Base-by-base conservation (phyloP, 2,797 vertebrate species). In the Squalus acanthias region DNA sequence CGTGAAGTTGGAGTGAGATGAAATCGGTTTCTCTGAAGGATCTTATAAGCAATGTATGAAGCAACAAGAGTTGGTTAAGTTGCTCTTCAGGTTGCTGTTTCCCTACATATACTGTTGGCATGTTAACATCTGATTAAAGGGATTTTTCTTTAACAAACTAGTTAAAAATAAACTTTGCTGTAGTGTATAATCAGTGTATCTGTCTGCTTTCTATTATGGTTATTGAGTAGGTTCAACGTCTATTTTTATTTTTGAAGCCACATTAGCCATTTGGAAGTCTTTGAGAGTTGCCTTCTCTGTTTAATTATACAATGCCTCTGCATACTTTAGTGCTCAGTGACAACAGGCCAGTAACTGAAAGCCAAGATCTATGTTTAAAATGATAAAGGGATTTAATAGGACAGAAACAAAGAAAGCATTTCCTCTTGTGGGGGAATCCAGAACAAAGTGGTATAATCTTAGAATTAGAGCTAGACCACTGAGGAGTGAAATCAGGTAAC, bases 161-260 rank as follows among this genome's bases (percentile, higher is more conserved):
- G 93, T 33, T 95, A 95, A 95, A 95, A 95, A 95, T 95, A 95
- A 76, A 74, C 46, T 2, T 95, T 53, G 70, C 69, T 1, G 46
- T 20, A 76, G 94, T 53, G 15, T 95, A 60, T 95, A 95, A 95
- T 95, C 70, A 57, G 94, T n/a, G 53, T 29, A 33, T 29, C 69
- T 95, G 93, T 72, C 69, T 95, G 94, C 65, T 93, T 69, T 69
- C 33, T 46, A 69, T 93, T 69, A 69, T 93, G 70, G 46, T 74
- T n/a, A 13, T 50, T 95, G 50, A 76, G 50, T 33, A n/a, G 50
- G 50, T 76, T 57, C 50, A n/a, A 33, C 26, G 3, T 53, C 69
- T 74, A 95, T 53, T 74, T 85, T 76, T 95, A 74, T 60, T 69
- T 46, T 93, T 39, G n/a, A 93, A 93, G 10, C 91, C 65, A 69